Base-by-base conservation (phyloP, 2,797 vertebrate species). In the Peromyscus nudipes region DNA sequence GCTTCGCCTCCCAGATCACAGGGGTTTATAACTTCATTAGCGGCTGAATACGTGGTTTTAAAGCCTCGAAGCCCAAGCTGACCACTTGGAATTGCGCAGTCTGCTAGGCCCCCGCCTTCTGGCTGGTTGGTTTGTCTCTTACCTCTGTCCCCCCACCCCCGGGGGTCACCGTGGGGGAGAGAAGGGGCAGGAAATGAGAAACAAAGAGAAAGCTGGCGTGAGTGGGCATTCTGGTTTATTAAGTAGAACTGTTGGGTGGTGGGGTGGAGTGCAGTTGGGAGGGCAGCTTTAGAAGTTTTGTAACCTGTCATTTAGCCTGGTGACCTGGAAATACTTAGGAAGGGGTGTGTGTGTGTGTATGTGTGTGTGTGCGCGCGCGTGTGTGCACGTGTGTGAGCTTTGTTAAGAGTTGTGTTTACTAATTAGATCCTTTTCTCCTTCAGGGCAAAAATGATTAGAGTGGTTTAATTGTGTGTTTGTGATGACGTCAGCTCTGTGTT, bases 21-120 rank as follows among this genome's bases (percentile, higher is more conserved):
- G 91, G 77, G 73, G 95, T 95, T 89, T 94, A 96, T 92, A 67
- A 85, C 83, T 84, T 96, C 91, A 81, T 97, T 98, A 96, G 91
- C 86, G 91, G 80, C 81, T n/a, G 62, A 83, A 90, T 29, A 69
- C 77, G 65, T 43, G 92, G 37, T 89, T 96, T 92, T 83, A 92
- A 91, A 89, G 49, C 86, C 67, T 89, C 34, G 49, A 65, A n/a
- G 79, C 77, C 34, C 40, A 67, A 57, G 71, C 81, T 55, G 92
- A 77, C 85, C 89, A 62, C 81, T 91, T 71, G 77, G 79, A 96
- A 80, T 69, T 25, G 31, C 9, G 73, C 69, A 60, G 60, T 86
- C 84, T 52, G n/a, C 13, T 29, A 34, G 57, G 71, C 19, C 67
- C 84, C 43, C 29, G 31, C n/a, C 67, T 93, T 37, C 27, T 21